Evolutionary conservation across 2,888 invertebrate genomes (phyloP), one percentile per base, ranked within the genome.

Genomic region (Heliconius ismenius): DNA sequence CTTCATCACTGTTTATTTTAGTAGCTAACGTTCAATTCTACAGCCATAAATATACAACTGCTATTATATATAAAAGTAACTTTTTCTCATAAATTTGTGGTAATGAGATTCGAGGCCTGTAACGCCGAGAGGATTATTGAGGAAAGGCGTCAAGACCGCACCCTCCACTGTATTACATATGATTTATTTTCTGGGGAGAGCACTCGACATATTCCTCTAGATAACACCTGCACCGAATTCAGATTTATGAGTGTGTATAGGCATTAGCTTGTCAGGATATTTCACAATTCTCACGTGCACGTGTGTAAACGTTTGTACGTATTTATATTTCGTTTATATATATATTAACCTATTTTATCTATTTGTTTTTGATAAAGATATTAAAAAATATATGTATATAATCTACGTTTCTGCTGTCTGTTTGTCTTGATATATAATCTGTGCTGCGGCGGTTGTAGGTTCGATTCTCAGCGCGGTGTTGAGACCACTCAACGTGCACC

Each of bases 61-160:
- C 32, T 54, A 54, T 69, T 32, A 69, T 54, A 32, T 54, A 54
- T 69, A 32, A 54, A 69, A 54, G 39, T 26, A 18, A 36, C 26
- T 73, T 62, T 60, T 73, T n/a, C 83, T 81, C 84, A 82, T 78
- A 79, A 83, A 84, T 83, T 80, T 83, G 81, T 82, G 81, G 84
- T 87, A 87, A 87, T 87, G 86, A 87, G 88, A 89, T 87, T 85
- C 83, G 83, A 84, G 84, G 82, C 80, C 82, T 82, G 81, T 75
- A 74, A 76, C 67, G 80, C 73, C 76, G 74, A 79, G 70, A 74
- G 81, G 83, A 83, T 83, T 84, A 83, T 84, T 81, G 83, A 83
- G 81, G 79, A 80, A 80, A 82, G 83, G 84, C 84, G 84, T 86
- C 85, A 86, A 79, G 78, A 83, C 81, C 81, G 79, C 85, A 82